Base-by-base conservation (phyloP, 2,797 vertebrate genomes). In the Myotis myotis region DNA sequence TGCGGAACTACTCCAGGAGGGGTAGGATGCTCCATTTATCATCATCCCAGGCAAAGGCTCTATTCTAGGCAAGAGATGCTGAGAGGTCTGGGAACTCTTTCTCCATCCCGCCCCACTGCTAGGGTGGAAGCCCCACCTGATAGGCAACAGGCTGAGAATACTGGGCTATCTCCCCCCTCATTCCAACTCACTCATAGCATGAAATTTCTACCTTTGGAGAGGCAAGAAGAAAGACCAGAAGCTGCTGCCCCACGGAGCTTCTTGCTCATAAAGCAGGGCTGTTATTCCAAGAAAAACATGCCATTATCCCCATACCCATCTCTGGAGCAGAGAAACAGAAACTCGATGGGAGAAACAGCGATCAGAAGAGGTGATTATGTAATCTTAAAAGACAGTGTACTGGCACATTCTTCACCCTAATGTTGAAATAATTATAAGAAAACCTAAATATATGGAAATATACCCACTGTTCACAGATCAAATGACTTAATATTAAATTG, bases 31-130 rank as follows among this genome's bases (percentile, higher is more conserved):
- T 7, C 2, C 33, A 30, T 79, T 55, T 79, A 64, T n/a, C 11
- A 38, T 22, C 16, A 33, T 60, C 17, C 28, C 16, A 62, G 25
- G 10, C 17, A 70, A 53, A 83, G 19, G 7, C 17, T 68, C 7
- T 88, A 19, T n/a, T 17, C 10, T n/a, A 68, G 30, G 64, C 25
- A 57, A 55, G 19, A 64, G 30, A 4, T 8, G 9, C 30, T 71
- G 49, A 36, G 19, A 28, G 7, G 1, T 72, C 30, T 47, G 5
- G 15, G 19, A 44, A 62, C 8, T 51, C 15, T 13, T 87, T 49
- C n/a, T n/a, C 2, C 8, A 36, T 19, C 1, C 9, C n/a, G 4
- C 1, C 10, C 9, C 23, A 5, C 1, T 44, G 17, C 5, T 13
- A 70, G 8, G 15, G 8, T 16, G 6, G 53, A 28, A 83, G 12